These are phyloP conservation scores for Peromyscus eremicus DNA, from an alignment of 2,797 vertebrate genomes.

Conservation along the genomic window DNA sequence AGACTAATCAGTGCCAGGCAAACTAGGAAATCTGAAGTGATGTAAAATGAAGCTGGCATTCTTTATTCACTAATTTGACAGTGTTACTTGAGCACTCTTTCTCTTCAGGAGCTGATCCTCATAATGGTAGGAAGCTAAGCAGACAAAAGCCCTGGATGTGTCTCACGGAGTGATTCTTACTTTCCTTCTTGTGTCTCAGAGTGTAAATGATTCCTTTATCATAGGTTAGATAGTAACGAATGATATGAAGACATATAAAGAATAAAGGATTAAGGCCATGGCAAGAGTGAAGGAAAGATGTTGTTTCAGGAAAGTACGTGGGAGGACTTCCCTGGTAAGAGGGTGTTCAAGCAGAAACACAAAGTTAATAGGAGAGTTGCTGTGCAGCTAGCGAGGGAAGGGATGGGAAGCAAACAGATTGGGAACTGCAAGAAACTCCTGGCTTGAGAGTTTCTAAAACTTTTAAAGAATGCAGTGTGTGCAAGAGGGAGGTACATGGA, in stretches of 20 bases:
- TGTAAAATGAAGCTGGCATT: not conserved
- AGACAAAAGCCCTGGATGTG: not conserved
- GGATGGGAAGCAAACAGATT: accelerated
- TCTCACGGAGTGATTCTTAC: not conserved
- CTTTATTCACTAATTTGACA: conserved; percentile 50
- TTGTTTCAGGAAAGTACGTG: not conserved
- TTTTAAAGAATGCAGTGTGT: accelerated
- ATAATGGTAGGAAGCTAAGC: not conserved
- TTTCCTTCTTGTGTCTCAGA: not conserved
- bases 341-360: not conserved
- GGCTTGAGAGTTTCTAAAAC: not conserved
- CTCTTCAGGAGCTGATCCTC: not conserved
- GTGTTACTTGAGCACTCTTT: not conserved
- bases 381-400: not conserved
- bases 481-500: not conserved
- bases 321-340: not conserved
- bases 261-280: not conserved
- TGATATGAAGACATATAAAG: not conserved
- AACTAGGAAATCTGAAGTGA: conserved; percentile 18
- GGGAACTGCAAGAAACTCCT: not conserved
- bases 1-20: conserved; percentile 12
- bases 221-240: not conserved
- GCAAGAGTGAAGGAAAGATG: not conserved
- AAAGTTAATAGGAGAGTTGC: not conserved
- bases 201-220: not conserved